Base-by-base conservation (phyloP, 2,888 invertebrate genomes). In the Plemyria rubiginata region DNA sequence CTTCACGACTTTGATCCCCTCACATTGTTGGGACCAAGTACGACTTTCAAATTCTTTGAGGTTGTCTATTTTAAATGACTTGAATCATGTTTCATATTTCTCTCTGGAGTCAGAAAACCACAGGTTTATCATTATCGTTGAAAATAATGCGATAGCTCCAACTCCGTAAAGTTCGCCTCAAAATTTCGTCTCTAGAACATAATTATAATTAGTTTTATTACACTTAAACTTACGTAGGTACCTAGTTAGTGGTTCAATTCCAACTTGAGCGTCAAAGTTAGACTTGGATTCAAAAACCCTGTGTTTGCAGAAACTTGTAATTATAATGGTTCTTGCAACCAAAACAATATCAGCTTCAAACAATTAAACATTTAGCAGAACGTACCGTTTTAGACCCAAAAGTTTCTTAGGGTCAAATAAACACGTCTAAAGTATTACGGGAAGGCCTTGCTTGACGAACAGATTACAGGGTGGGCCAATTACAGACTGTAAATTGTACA, bases 351-450 rank as follows among this genome's bases (percentile, higher is more conserved):
- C 13, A 53, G 53, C 48, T 60, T 55, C 48, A 16, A 16, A 57
- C 60, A 60, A 50, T 50, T 52, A 54, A 54, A 57, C 60, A 46
- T 65, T 65, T 61, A 58, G 40, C 53, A 13, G 22, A 54, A 54
- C 40, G 60, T 56, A 49, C 57, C 43, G 53, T 36, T 58, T 28
- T 50, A 41, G 32, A 61, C 60, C 65, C 65, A 36, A 65, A 65
- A 65, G 45, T 61, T 61, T 65, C 48, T 38, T 60, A 28, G 57
- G 60, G 60, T 58, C 54, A 57, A 57, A 57, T 65, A 65, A 65
- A 65, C 65, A 65, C 64, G 57, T 57, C 29, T 50, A 13, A 61
- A 60, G 57, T 65, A 57, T 51, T 53, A 49, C 52, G 45, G 60
- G 22, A 48, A 48, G 55, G 48, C 9, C 60, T 45, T 16, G 45